Evolutionary conservation across 2,797 vertebrate species (phyloP).

Genomic region (Halcyon smyrnensis): DNA sequence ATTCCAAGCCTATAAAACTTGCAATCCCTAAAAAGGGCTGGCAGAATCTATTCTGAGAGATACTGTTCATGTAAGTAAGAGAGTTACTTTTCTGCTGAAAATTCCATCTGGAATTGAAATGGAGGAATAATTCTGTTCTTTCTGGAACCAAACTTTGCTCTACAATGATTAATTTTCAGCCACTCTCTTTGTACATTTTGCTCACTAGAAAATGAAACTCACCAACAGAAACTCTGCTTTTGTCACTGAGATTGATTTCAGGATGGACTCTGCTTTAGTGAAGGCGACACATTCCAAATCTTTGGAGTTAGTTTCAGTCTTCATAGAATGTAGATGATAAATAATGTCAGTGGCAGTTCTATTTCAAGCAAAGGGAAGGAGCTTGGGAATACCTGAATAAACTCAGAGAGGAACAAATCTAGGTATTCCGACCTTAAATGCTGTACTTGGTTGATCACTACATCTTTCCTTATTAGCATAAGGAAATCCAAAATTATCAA

Average conservation of each 20-base stretch:
- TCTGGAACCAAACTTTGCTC: not conserved
- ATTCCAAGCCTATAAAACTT: conserved; percentile 33
- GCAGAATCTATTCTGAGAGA: conserved; percentile 38
- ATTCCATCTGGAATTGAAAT: conserved; percentile 28
- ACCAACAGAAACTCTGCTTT: not conserved
- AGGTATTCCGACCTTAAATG: not conserved
- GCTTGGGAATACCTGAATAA: not conserved
- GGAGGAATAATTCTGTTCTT: not conserved
- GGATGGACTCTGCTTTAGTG: not conserved
- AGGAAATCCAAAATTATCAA: not conserved
- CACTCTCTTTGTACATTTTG: not conserved
- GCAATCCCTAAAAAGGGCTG: not conserved
- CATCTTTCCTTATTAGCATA: not conserved
- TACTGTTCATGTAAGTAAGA: not conserved
- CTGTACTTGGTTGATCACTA: not conserved
- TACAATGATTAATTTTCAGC: not conserved
- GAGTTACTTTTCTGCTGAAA: not conserved
- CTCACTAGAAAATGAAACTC: not conserved
- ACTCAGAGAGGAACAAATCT: not conserved
- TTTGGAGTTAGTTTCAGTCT: not conserved
- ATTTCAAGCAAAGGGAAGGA: not conserved
- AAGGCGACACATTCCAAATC: not conserved
- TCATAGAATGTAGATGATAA: not conserved
- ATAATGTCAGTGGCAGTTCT: not conserved
- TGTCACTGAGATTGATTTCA: not conserved